phyloP scores from a whole-genome alignment of 2,797 vertebrate species.

The Lepilemur ruficaudatus region DNA sequence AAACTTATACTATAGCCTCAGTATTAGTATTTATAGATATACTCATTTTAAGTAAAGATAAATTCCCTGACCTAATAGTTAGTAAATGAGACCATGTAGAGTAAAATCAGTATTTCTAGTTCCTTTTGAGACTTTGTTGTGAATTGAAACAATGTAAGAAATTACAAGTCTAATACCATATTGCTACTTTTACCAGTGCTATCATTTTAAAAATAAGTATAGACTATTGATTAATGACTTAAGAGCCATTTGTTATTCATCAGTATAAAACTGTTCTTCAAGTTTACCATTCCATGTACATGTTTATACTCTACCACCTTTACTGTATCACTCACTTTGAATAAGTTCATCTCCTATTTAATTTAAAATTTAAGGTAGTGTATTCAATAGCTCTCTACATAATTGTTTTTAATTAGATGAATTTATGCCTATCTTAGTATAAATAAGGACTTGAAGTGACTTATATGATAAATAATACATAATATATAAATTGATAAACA shows the following conservation, averaged over 20 bases:
- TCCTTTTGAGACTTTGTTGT: background rate
- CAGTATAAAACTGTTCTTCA: background rate
- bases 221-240: background rate
- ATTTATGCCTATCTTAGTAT: background rate
- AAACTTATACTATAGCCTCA: background rate
- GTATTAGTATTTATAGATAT: background rate
- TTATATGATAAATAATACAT: constrained; percentile 8
- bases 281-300: background rate
- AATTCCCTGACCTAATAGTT: background rate
- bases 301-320: background rate
- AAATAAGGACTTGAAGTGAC: background rate
- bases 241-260: background rate
- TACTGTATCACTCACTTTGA: background rate
- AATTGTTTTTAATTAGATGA: constrained; percentile 25
- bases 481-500: constrained; percentile 27
- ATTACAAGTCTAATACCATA: background rate
- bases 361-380: background rate
- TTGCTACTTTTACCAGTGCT: background rate
- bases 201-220: background rate
- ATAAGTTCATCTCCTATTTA: background rate
- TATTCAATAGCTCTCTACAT: background rate
- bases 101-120: background rate
- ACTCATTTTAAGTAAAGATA: constrained; percentile 42
- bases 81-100: constrained; percentile 6
- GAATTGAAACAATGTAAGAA: background rate